phyloP scores from a whole-genome alignment of 2,797 vertebrate species.

The Sylvia borin region DNA sequence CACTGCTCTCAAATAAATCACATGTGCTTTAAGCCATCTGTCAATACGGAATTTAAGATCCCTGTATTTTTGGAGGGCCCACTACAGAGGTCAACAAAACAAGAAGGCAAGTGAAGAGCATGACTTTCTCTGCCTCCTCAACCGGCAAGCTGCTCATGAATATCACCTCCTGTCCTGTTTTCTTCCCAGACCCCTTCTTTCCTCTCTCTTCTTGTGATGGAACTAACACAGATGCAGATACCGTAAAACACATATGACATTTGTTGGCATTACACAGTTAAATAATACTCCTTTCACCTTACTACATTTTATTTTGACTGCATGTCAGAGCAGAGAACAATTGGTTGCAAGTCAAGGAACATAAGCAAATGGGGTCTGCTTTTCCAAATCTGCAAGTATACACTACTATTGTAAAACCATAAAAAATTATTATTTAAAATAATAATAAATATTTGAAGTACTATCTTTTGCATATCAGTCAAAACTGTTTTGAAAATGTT shows the following conservation, averaged over 20 bases:
- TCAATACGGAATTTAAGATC: background rate
- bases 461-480: background rate
- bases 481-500: background rate
- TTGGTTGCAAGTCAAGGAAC: background rate
- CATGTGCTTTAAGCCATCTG: background rate
- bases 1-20: background rate
- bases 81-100: background rate
- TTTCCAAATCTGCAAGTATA: background rate
- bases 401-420: background rate
- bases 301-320: background rate
- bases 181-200: background rate
- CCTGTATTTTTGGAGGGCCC: background rate
- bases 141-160: background rate
- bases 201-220: background rate
- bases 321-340: background rate
- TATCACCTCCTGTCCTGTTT: background rate
- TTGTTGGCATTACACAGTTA: background rate
- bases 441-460: background rate
- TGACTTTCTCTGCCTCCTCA: background rate
- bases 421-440: background rate
- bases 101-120: background rate
- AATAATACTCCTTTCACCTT: background rate
- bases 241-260: background rate
- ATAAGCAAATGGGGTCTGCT: background rate
- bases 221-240: background rate